Evolutionary conservation across 2,113 vertebrate species (phyloP).

Genomic region (Bettongia penicillata): DNA sequence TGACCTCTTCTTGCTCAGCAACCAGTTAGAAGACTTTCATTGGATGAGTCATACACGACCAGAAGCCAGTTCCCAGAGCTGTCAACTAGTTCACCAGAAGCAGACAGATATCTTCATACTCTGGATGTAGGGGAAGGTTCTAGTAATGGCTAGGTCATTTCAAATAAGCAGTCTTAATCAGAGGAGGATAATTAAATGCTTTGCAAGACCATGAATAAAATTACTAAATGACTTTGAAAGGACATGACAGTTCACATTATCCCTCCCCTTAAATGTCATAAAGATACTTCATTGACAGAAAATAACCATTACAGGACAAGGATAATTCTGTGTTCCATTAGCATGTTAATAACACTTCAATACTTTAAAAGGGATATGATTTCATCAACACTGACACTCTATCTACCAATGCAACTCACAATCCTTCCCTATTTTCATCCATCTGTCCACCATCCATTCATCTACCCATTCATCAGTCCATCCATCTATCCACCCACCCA

Average conservation of each 20-base stretch:
- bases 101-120: background rate
- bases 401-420: background rate
- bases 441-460: background rate
- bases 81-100: background rate
- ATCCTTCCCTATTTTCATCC: background rate
- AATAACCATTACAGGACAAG: background rate
- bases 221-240: background rate
- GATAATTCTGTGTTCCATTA: background rate
- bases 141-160: background rate
- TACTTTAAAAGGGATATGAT: background rate
- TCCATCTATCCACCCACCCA: no score
- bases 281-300: constrained; percentile 5
- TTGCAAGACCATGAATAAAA: constrained; percentile 30
- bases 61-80: background rate
- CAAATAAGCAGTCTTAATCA: background rate
- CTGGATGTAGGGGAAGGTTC: background rate
- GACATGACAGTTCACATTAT: constrained; percentile 10
- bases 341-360: background rate
- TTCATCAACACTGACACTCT: background rate
- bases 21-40: background rate
- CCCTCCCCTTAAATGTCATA: constrained; percentile 22
- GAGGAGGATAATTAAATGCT: constrained; percentile 32
- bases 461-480: no score
- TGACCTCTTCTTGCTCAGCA: background rate
- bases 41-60: background rate